Conservation (phyloP, 2,888 invertebrate species). For the Caenorhabditis auriculariae region DNA sequence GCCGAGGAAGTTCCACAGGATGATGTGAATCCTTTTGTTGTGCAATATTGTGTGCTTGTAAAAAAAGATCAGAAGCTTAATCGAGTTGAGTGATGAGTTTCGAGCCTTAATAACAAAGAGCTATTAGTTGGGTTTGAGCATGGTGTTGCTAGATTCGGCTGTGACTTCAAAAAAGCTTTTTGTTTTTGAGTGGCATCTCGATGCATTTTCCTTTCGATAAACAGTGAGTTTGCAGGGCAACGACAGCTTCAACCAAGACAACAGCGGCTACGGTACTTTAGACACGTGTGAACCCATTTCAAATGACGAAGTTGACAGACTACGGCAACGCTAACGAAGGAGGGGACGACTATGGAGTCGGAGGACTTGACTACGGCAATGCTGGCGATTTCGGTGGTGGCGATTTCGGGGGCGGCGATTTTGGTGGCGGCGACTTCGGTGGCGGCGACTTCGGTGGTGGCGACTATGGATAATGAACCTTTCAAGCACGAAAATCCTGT, state of each 20-base stretch:
- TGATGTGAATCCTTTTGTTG: background rate
- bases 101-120: no score
- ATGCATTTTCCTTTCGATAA: background rate
- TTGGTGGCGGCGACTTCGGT: conserved; percentile 30
- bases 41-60: background rate
- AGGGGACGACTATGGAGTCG: conserved; percentile 19
- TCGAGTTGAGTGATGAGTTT: no score
- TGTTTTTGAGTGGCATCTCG: no score
- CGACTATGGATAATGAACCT: no score
- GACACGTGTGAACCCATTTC: no score
- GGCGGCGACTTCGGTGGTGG: conserved; percentile 32
- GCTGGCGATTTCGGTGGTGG: conserved; percentile 9
- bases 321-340: conserved; percentile 24
- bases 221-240: background rate
- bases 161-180: no score
- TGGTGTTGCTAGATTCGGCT: no score
- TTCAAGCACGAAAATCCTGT: no score
- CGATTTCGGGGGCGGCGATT: conserved; percentile 25
- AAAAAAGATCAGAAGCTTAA: background rate
- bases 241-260: background rate
- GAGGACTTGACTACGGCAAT: conserved; percentile 23
- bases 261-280: background rate
- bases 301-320: no score
- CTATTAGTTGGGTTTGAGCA: no score
- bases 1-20: no score